Evolutionary conservation across 1,140 invertebrate species (phyloP).

Genomic region (Venturia canescens): DNA sequence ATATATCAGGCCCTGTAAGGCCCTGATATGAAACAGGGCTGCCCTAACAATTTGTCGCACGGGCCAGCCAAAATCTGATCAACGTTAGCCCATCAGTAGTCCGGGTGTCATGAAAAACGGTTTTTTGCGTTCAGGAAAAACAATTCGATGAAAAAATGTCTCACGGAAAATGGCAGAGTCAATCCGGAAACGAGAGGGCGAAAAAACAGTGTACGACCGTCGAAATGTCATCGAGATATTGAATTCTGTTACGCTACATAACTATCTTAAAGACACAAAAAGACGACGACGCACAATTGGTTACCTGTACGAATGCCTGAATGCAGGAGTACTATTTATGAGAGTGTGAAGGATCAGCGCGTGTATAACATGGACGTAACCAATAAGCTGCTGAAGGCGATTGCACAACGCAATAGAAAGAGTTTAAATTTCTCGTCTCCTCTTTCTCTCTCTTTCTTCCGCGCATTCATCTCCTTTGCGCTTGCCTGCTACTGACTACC

Average conservation of each 20-base stretch:
- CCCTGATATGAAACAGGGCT: too few species aligned
- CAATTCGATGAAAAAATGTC: too few species aligned
- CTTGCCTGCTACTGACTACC: constrained; percentile 54
- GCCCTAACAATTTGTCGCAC: too few species aligned
- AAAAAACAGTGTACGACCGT: neutral
- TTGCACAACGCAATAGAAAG: constrained; percentile 39
- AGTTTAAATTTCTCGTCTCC: neutral
- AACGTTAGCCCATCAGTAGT: too few species aligned
- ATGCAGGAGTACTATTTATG: constrained; percentile 4
- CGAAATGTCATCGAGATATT: neutral
- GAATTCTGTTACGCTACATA: neutral
- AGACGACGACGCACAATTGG: constrained; percentile 1
- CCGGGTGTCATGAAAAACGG: too few species aligned
- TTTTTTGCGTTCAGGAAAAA: too few species aligned
- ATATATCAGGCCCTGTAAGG: too few species aligned
- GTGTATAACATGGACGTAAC: constrained; percentile 44
- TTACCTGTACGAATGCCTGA: neutral
- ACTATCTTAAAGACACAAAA: neutral
- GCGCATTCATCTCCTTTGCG: neutral
- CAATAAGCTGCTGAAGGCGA: constrained; percentile 28
- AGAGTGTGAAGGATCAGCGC: neutral
- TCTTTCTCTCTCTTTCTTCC: neutral
- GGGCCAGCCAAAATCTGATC: too few species aligned
- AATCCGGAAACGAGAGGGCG: too few species aligned
- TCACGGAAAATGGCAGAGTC: too few species aligned